Evolutionary conservation across 2,797 vertebrate species (phyloP).

Genomic region (Dicrostonyx torquatus): DNA sequence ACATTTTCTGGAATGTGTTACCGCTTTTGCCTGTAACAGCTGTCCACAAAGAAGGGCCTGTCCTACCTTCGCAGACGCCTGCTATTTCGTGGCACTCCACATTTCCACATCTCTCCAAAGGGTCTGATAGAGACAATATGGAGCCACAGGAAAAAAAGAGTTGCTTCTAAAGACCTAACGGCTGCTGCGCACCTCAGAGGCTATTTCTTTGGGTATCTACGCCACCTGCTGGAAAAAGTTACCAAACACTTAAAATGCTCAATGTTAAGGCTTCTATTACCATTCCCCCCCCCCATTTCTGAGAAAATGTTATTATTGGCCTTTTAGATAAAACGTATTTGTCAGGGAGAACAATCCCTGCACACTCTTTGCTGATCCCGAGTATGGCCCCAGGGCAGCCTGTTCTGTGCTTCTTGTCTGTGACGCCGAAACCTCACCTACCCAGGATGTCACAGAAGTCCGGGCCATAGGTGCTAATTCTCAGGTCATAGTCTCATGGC

Average conservation of each 20-base stretch:
- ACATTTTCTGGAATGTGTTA: background rate
- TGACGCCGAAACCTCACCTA: background rate
- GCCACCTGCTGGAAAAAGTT: conserved; percentile 54
- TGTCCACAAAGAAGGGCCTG: background rate
- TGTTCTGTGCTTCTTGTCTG: background rate
- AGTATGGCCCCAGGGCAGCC: background rate
- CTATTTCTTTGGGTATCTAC: background rate
- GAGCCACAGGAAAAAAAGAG: background rate
- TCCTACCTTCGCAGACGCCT: background rate
- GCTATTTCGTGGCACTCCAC: background rate
- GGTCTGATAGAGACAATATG: background rate
- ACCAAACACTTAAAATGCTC: background rate
- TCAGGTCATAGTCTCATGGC: conserved; percentile 97
- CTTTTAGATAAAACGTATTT: background rate
- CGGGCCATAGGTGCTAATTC: conserved; percentile 97
- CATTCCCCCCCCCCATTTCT: background rate
- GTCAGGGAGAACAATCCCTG: background rate
- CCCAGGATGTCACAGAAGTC: conserved; percentile 95
- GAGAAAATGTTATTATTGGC: background rate
- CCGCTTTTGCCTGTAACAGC: background rate
- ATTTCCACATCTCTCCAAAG: background rate
- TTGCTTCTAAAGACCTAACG: background rate
- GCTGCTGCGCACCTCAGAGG: background rate
- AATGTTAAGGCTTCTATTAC: background rate
- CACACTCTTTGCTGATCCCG: background rate